Evolutionary conservation across 2,888 invertebrate genomes (phyloP).

Genomic region (Amphimallon solstitiale): DNA sequence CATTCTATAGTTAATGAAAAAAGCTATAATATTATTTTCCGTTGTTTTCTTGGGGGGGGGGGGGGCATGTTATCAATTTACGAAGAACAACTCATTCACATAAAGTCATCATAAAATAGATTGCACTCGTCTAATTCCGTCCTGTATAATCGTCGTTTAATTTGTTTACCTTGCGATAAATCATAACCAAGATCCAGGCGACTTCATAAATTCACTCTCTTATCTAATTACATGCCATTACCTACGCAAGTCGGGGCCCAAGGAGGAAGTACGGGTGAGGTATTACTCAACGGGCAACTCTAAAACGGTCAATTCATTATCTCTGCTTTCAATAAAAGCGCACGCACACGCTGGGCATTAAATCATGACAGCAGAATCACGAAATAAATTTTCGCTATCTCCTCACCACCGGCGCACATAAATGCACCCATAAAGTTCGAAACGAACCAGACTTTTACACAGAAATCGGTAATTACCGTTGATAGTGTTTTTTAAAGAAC

Average conservation of each 20-base stretch:
- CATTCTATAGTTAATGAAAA: too few species aligned
- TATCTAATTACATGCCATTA: constrained; percentile 30
- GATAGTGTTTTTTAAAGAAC: constrained; percentile 31
- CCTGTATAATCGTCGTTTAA: background rate
- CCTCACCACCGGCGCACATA: constrained; percentile 19
- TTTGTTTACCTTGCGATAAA: constrained; percentile 23
- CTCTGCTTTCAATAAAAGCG: constrained; percentile 28
- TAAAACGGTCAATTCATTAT: constrained; percentile 29
- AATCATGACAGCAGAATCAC: constrained; percentile 27
- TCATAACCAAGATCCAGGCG: constrained; percentile 24
- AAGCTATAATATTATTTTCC: too few species aligned
- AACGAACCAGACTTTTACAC: constrained; percentile 30
- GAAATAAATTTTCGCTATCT: constrained; percentile 33
- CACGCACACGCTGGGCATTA: constrained; percentile 7
- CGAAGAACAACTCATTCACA: too few species aligned
- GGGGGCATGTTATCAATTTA: too few species aligned
- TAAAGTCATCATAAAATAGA: too few species aligned
- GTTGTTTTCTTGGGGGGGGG: too few species aligned
- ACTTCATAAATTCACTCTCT: constrained; percentile 19
- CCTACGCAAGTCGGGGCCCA: constrained; percentile 17
- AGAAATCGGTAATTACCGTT: constrained; percentile 32
- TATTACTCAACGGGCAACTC: constrained; percentile 19
- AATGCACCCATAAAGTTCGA: constrained; percentile 34
- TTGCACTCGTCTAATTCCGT: too few species aligned
- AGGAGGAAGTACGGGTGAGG: constrained; percentile 16